Percentiles rank a stretch among this genome's conserved stretches.
Conservation (phyloP, 2,797 vertebrate species). For the Siniperca undulata region DNA sequence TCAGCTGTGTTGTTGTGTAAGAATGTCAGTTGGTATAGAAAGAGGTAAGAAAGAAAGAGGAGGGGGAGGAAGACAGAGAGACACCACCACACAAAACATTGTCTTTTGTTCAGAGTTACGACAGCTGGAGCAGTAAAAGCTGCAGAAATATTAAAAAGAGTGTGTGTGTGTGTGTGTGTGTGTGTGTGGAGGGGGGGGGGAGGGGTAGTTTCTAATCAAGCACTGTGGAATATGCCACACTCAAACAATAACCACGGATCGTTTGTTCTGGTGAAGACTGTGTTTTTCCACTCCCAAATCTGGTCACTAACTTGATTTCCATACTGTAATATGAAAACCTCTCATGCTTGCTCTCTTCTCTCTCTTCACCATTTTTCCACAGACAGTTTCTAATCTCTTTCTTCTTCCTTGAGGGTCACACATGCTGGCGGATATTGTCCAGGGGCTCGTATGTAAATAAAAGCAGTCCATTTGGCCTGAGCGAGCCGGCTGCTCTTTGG, state of each 20-base stretch:
- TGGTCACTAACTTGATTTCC: constrained; percentile 54
- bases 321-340: constrained; percentile 44
- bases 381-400: constrained; percentile 37
- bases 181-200: background rate
- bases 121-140: constrained; percentile 51
- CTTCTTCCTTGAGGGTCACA: constrained; percentile 42
- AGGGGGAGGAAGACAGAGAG: constrained; percentile 14
- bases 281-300: constrained; percentile 50
- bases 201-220: constrained; percentile 46
- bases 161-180: too few species aligned
- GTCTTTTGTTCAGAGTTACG: constrained; percentile 43
- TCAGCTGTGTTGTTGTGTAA: constrained; percentile 53
- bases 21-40: constrained; percentile 44
- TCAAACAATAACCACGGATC: constrained; percentile 54
- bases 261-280: constrained; percentile 54
- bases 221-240: constrained; percentile 38
- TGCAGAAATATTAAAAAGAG: constrained; percentile 53
- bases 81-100: constrained; percentile 24
- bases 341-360: constrained; percentile 4
- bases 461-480: constrained; percentile 70
- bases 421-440: constrained; percentile 57
- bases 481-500: constrained; percentile 60
- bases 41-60: background rate
- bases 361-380: constrained; percentile 22
- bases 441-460: constrained; percentile 75